Base-by-base conservation (phyloP, 1,140 invertebrate genomes). In the Campoletis sonorensis region DNA sequence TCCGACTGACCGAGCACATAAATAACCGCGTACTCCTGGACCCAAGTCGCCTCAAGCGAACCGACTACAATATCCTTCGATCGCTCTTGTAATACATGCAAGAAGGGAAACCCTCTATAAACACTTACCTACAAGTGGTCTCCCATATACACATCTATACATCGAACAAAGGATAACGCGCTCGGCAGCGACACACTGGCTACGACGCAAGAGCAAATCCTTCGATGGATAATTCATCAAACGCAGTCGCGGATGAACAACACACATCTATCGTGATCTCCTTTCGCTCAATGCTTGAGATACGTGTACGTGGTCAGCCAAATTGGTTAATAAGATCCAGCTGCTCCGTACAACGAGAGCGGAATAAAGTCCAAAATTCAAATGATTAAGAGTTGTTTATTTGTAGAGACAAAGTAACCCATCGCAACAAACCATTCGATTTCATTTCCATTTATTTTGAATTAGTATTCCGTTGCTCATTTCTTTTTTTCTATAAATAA, bases 1-100 rank as follows among this genome's bases (percentile, higher is more conserved):
- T 78, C 75, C 70, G 64, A 33, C 75, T 10, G 61, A 45, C 76
- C 51, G 68, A 75, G 75, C 27, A 68, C 81, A 79, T 81, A 83
- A 83, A 83, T 83, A 81, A 81, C 76, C 70, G 72, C 51, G 49
- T 37, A 3, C 51, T 61, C 70, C 15, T 27, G 40, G 40, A 45
- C 30, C 70, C 61, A 26, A 64, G 61, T 64, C 61, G 61, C 61
- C 61, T 64, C 23, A 16, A 64, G 61, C 61, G 2, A 4, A 3
- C 23, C 61, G 23, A 26, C 61, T 27, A 15, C 77, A 33, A 75
- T 76, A 78, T 78, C 79, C 58, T 64, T 70, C 67, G 67, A 70
- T 70, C 67, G 67, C 21, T 18, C 15, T 33, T 33, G 16, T 33
- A 26, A 45, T 23, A 33, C 13, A 78, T 27, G 61, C n/a, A 23